phyloP scores from a whole-genome alignment of 2,797 vertebrate species.

The Vireo griseus region DNA sequence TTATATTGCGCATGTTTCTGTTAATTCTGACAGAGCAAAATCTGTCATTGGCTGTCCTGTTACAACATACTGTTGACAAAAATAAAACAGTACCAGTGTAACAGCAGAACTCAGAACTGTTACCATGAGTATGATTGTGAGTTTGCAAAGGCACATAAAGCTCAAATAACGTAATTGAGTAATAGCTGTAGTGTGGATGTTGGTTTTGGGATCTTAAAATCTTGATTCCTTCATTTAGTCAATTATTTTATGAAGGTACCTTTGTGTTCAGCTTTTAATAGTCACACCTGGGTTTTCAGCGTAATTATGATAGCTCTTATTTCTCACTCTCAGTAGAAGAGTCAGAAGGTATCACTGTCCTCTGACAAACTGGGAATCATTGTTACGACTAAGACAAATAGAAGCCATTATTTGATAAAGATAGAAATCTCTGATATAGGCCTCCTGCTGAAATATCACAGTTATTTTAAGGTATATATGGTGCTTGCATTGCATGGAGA shows the following conservation, averaged over 20 bases:
- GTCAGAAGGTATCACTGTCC: background rate
- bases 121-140: background rate
- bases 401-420: slow-evolving; percentile 19
- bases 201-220: background rate
- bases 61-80: background rate
- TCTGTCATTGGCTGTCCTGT: background rate
- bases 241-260: background rate
- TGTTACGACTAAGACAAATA: slow-evolving; percentile 12
- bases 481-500: background rate
- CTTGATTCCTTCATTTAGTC: background rate
- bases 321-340: background rate
- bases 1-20: background rate
- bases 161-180: background rate
- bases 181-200: background rate
- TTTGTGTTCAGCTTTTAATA: background rate
- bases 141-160: background rate
- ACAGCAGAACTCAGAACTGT: background rate
- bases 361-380: background rate
- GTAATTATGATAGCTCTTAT: background rate
- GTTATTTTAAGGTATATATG: background rate
- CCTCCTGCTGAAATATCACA: background rate
- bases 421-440: background rate
- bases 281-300: background rate
- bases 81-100: background rate
- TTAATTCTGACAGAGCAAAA: background rate